Evolutionary conservation across 2,888 invertebrate genomes (phyloP).

Genomic region (Hydriomena furcata): DNA sequence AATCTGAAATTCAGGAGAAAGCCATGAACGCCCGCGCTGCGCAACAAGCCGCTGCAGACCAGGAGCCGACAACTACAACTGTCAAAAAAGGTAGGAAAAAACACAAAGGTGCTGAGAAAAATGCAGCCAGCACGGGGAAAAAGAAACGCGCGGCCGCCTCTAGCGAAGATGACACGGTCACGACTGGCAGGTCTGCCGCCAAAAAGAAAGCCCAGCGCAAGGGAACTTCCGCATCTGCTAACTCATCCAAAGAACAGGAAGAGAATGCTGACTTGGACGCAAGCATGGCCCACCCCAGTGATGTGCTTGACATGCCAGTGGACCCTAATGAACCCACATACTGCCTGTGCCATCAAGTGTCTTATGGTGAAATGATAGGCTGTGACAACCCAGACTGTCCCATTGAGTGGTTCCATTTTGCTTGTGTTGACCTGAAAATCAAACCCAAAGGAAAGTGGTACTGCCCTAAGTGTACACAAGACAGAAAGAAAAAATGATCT

Average conservation of each 20-base stretch:
- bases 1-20: slow-evolving; percentile 98
- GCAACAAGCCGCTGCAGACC: slow-evolving; percentile 75
- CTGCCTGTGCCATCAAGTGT: slow-evolving; percentile 98
- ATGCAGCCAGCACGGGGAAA: slow-evolving; percentile 67
- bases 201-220: slow-evolving; percentile 75
- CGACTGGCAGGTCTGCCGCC: slow-evolving; percentile 65
- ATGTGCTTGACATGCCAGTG: slow-evolving; percentile 94
- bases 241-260: slow-evolving; percentile 68
- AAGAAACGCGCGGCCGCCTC: slow-evolving; percentile 82
- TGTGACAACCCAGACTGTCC: slow-evolving; percentile 96
- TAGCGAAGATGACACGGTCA: slow-evolving; percentile 74
- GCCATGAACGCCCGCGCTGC: slow-evolving; percentile 88
- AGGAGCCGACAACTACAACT: slow-evolving; percentile 68
- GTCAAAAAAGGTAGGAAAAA: slow-evolving; percentile 79
- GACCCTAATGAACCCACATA: slow-evolving; percentile 99
- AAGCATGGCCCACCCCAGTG: slow-evolving; percentile 92
- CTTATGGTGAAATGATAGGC: slow-evolving; percentile 98
- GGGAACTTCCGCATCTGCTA: slow-evolving; percentile 62
- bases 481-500: slow-evolving; percentile 90
- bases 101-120: slow-evolving; percentile 69
- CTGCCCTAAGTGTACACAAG: slow-evolving; percentile 95
- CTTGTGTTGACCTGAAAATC: slow-evolving; percentile 94
- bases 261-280: slow-evolving; percentile 79
- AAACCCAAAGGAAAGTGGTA: slow-evolving; percentile 98
- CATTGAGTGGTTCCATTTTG: slow-evolving; percentile 98